Base-by-base conservation (phyloP, 2,113 vertebrate species). In the Bubo scandiacus region DNA sequence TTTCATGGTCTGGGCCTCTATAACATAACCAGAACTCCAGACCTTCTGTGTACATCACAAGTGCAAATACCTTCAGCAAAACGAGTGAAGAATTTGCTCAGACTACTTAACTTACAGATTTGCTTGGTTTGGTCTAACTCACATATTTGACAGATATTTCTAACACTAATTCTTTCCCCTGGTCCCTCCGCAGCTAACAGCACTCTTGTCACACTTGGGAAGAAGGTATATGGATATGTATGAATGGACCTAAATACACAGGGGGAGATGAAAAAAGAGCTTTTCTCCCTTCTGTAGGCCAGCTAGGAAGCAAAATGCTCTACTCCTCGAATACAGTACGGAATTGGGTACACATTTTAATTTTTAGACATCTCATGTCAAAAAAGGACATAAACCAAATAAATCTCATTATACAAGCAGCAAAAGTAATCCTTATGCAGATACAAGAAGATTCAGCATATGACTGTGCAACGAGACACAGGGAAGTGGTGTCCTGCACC, bases 161-260 rank as follows among this genome's bases (percentile, higher is more conserved):
- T 36, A 77, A 40, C 51, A 51, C 27, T 47, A 16, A 2, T n/a
- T 36, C 34, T 47, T 43, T 77, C 12, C 42, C 45, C 67, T 62
- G 38, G 30, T 55, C 32, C n/a, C 38, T 55, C 51, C 55, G 11
- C 67, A 80, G 45, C n/a, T 57, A 63, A 34, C 30, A 79, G 54
- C 3, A 21, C 34, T 57, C 27, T 27, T 10, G 2, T 22, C 29
- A 79, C n/a, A 47, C 18, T 38, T 63, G 43, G 42, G 30, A 83
- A 74, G 47, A 47, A 10, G 10, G 23, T 20, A 47, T 2, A 54
- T n/a, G 22, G 67, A 49, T n/a, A 77, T 0, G 0, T 26, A 73
- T 4, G 13, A 71, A 72, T 17, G 29, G 42, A 68, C 32, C 43
- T 67, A 85, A 91, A 61, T 10, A 62, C 14, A 81, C 11, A 68